These are phyloP conservation scores for Stenoptilia bipunctidactyla DNA, from an alignment of 2,888 invertebrate genomes.

Conservation along the genomic window DNA sequence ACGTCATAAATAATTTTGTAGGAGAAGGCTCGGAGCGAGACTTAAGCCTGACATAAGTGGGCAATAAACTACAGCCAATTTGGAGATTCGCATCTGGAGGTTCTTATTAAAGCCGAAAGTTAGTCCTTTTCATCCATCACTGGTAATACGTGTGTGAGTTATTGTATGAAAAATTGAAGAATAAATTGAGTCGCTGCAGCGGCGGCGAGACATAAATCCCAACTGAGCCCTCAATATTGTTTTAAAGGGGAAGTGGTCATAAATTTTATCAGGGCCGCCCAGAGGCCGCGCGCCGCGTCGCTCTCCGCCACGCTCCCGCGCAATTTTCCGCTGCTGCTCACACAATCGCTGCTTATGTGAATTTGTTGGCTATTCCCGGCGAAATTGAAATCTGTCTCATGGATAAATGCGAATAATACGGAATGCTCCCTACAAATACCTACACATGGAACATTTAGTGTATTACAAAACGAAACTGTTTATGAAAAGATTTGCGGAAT, in stretches of 20 bases:
- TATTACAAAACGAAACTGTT: no score
- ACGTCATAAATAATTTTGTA: constrained; percentile 66
- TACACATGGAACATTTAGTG: no score
- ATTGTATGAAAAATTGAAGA: constrained; percentile 73
- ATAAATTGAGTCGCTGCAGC: constrained; percentile 72
- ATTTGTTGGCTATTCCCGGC: constrained; percentile 41
- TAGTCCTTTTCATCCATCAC: constrained; percentile 72
- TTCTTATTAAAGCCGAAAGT: constrained; percentile 72
- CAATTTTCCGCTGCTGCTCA: constrained; percentile 59
- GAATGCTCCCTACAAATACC: no score
- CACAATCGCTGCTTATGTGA: constrained; percentile 50
- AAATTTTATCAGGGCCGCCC: constrained; percentile 70
- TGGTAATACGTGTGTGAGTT: constrained; percentile 71
- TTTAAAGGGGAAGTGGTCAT: constrained; percentile 73
- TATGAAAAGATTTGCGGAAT: no score
- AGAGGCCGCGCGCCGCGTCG: constrained; percentile 34
- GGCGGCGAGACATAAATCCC: constrained; percentile 71
- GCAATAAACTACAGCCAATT: constrained; percentile 72
- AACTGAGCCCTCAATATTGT: constrained; percentile 73
- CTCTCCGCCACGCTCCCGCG: constrained; percentile 22
- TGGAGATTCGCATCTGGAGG: constrained; percentile 72
- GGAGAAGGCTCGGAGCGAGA: constrained; percentile 65
- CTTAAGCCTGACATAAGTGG: constrained; percentile 72
- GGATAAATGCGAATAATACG: constrained; percentile 19
- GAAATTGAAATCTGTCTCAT: constrained; percentile 38